Conservation (phyloP, 2,888 invertebrate genomes). For the Tethea ocularis region DNA sequence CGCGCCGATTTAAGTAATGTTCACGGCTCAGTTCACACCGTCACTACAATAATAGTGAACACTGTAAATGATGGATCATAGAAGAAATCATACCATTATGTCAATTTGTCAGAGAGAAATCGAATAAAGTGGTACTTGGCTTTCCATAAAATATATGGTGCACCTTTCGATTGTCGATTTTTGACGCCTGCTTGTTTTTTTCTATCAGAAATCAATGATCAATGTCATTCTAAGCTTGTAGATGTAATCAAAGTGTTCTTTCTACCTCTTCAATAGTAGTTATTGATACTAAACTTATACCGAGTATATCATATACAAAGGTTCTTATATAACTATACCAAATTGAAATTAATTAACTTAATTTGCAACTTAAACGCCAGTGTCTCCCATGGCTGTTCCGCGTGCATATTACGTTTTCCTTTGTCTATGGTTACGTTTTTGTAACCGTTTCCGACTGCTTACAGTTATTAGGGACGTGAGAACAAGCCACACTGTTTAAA, state of each 20-base stretch:
- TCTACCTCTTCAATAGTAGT: too few relatives aligned
- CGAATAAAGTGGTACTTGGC: slow-evolving; percentile 27
- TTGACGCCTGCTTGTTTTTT: too few relatives aligned
- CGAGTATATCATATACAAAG: too few relatives aligned
- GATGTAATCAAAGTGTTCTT: background rate
- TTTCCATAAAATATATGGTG: slow-evolving; percentile 30
- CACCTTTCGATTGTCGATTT: too few relatives aligned
- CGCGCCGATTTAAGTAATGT: slow-evolving; percentile 53
- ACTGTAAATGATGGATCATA: slow-evolving; percentile 55
- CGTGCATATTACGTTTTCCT: slow-evolving; percentile 69
- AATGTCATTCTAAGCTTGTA: background rate
- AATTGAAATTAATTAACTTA: slow-evolving; percentile 40
- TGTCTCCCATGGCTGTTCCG: slow-evolving; percentile 63
- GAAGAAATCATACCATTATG: slow-evolving; percentile 41
- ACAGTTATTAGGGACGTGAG: slow-evolving; percentile 80
- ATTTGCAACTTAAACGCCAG: slow-evolving; percentile 43
- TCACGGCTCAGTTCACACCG: slow-evolving; percentile 67
- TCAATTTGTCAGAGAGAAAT: slow-evolving; percentile 55
- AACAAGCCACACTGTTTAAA: slow-evolving; percentile 53
- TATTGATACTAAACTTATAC: too few relatives aligned
- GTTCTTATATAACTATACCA: slow-evolving; percentile 11
- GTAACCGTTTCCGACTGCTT: slow-evolving; percentile 75
- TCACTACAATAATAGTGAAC: slow-evolving; percentile 54
- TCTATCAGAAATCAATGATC: too few relatives aligned
- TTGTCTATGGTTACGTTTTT: slow-evolving; percentile 77